A percentile compares a stretch with the other conserved stretches of the same genome.
Conservation (phyloP, 2,113 vertebrate genomes). For the Heliornis fulica region DNA sequence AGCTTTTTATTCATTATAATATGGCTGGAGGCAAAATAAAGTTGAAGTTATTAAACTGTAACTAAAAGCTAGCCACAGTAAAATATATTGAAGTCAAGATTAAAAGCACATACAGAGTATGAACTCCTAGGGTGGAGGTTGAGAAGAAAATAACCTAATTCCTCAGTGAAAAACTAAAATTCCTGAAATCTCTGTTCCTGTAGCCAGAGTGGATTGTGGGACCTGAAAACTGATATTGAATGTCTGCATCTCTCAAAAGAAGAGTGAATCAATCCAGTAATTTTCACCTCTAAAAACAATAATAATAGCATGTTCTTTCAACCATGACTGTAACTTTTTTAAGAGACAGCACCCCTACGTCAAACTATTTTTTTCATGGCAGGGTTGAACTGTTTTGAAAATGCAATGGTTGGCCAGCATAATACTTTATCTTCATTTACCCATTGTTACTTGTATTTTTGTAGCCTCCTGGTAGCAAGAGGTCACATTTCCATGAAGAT, state of each 20-base stretch:
- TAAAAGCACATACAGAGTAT: constrained; percentile 51
- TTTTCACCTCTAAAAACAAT: not conserved
- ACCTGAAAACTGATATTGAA: not conserved
- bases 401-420: constrained; percentile 48
- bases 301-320: not conserved
- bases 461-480: constrained; percentile 64
- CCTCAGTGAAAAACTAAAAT: not conserved
- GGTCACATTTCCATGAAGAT: constrained; percentile 77
- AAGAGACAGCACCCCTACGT: not conserved
- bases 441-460: constrained; percentile 64
- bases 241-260: not conserved
- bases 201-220: not conserved
- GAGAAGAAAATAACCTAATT: not conserved
- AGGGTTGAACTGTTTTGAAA: constrained; percentile 56
- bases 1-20: constrained; percentile 59
- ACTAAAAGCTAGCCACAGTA: constrained; percentile 49
- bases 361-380: constrained; percentile 43
- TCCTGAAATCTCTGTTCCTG: not conserved
- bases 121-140: not conserved
- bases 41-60: constrained; percentile 60
- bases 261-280: not conserved
- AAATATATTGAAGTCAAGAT: constrained; percentile 57
- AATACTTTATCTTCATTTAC: constrained; percentile 74
- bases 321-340: not conserved
- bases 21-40: constrained; percentile 44